Base-by-base conservation (phyloP, 2,797 vertebrate species). In the Thaleichthys pacificus region DNA sequence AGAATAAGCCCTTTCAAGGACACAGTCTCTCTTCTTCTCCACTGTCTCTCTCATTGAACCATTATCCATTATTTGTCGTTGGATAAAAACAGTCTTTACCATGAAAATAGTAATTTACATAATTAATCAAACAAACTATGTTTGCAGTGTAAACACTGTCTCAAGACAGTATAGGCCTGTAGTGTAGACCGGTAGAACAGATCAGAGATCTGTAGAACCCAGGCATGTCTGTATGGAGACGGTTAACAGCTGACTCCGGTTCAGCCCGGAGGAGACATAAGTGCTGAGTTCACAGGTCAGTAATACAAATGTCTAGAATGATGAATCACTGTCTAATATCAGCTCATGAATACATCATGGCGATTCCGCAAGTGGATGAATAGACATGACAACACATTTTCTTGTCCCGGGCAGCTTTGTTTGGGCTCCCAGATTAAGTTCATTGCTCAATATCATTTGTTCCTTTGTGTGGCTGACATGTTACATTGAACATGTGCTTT, bases 1-100 rank as follows among this genome's bases (percentile, higher is more conserved):
- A 86, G 86, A 81, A 75, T 84, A 89, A 90, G 72, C 77, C 77
- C 54, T 30, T 86, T 88, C 89, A 91, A 91, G 89, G 84, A 77
- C 89, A 82, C 68, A 3, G 69, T 63, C 69, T 79, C 80, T 82
- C 72, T 17, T 42, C 38, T 12, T 12, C 38, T 42, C 38, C 38
- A 11, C 38, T 42, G 38, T 42, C 38, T 42, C 8, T 7, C 38
- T 42, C 38, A 11, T 42, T 42, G 8, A 42, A 42, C 38, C 38
- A 42, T 9, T 9, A 7, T 28, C 28, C 3, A 11, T 42, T 42
- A 42, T 42, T 42, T 42, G 38, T 12, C 8, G 2, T 42, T 42
- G 38, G 2, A 12, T 42, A 12, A 42, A 42, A 42, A 35, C 2
- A 42, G 38, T 42, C 38, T 42, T 42, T 42, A 42, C 8, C 2